Percentiles rank a stretch among this genome's conserved stretches.
phyloP scores from a whole-genome alignment of 2,113 vertebrate genomes.

The Garra rufa region DNA sequence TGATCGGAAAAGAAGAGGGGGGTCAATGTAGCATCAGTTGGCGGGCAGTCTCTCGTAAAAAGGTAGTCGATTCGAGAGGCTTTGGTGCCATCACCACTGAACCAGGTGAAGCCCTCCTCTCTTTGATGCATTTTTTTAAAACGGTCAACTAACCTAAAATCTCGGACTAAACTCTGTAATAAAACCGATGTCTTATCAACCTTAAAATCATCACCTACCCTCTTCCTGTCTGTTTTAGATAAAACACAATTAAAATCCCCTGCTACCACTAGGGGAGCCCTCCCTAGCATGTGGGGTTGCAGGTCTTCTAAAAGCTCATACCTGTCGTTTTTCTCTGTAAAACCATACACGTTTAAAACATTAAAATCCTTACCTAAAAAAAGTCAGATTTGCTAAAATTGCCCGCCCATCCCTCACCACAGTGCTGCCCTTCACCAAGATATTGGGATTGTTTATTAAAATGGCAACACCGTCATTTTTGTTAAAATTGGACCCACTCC shows the following conservation, averaged over 20 bases:
- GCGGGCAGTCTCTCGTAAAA: not conserved
- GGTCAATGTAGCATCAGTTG: not conserved
- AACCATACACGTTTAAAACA: not conserved
- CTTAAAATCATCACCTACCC: not conserved
- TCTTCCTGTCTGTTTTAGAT: not conserved
- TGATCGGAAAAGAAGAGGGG: not conserved
- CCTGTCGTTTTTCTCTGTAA: rapidly evolving
- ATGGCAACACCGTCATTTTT: too few relatives aligned
- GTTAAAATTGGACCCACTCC: not conserved
- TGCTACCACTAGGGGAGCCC: not conserved
- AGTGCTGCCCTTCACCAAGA: not conserved
- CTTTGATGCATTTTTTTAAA: not conserved
- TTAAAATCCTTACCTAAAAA: not conserved
- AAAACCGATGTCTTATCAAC: not conserved
- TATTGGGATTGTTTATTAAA: not conserved
- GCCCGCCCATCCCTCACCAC: not conserved
- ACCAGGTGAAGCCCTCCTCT: not conserved
- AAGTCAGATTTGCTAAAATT: not conserved
- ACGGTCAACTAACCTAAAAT: not conserved
- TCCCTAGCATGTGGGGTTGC: not conserved
- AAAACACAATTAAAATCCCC: slow-evolving; percentile 30
- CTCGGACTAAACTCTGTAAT: not conserved
- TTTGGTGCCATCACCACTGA: not conserved
- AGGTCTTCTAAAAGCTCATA: not conserved
- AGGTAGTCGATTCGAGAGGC: not conserved